Evolutionary conservation across 2,113 vertebrate species (phyloP).

Genomic region (Callospermophilus lateralis): DNA sequence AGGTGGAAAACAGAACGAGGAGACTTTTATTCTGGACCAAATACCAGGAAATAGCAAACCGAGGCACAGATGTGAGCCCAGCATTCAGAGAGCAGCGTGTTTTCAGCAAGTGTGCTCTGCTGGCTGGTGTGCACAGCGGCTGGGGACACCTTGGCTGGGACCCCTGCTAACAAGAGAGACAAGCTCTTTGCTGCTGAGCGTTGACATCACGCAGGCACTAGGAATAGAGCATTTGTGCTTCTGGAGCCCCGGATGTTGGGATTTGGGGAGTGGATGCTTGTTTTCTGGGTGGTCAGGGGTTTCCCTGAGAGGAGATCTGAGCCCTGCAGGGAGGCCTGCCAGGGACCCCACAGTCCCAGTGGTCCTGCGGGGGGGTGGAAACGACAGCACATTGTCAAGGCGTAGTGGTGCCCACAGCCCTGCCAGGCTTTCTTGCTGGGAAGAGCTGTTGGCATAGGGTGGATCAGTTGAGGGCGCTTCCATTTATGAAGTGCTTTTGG

Average conservation of each 20-base stretch:
- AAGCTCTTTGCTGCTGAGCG: neutral
- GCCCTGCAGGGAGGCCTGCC: neutral
- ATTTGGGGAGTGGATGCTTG: neutral
- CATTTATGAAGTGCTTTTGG: neutral
- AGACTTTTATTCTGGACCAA: neutral
- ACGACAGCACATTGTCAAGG: too few relatives aligned
- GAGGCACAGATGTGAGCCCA: neutral
- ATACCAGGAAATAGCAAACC: neutral
- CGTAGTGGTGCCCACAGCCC: neutral
- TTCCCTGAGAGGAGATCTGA: neutral
- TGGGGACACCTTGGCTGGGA: neutral
- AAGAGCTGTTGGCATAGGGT: neutral
- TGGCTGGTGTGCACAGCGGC: fast-evolving
- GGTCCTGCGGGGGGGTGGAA: too few relatives aligned
- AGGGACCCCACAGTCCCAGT: too few relatives aligned
- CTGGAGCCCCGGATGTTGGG: neutral
- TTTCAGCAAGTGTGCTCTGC: neutral
- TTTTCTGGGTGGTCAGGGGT: neutral
- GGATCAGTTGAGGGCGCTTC: neutral
- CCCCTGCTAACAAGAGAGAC: neutral
- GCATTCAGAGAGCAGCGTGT: neutral
- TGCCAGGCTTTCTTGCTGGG: neutral
- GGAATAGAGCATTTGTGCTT: neutral
- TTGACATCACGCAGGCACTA: fast-evolving
- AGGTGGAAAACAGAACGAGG: neutral